phyloP scores from a whole-genome alignment of 2,797 vertebrate species.

The Gastrophryne carolinensis region DNA sequence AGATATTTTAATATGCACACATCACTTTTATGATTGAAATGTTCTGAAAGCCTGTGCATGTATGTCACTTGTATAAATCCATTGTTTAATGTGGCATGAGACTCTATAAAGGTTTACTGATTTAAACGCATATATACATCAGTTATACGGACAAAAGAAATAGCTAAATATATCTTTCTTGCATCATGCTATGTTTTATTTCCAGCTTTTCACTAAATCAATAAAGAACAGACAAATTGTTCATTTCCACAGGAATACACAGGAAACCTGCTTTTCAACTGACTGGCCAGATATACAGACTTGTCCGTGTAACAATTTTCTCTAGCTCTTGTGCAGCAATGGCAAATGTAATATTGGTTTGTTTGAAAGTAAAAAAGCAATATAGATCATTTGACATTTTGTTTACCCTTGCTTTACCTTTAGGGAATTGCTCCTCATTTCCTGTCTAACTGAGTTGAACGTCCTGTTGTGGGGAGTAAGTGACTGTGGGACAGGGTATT shows the following conservation, averaged over 20 bases:
- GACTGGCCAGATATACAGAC: not conserved
- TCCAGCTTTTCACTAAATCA: not conserved
- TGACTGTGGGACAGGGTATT: too few relatives aligned
- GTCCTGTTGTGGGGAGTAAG: too few relatives aligned
- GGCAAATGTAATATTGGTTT: too few relatives aligned
- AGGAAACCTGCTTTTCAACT: not conserved
- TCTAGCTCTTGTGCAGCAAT: not conserved
- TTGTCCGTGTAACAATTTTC: not conserved
- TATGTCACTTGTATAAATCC: not conserved
- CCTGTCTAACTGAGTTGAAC: too few relatives aligned
- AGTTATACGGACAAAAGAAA: not conserved
- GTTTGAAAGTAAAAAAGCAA: too few relatives aligned
- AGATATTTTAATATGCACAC: too few relatives aligned
- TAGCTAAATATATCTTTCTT: not conserved
- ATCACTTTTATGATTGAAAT: too few relatives aligned
- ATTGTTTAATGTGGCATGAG: not conserved
- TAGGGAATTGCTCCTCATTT: too few relatives aligned
- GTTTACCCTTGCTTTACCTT: too few relatives aligned
- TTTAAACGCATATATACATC: not conserved
- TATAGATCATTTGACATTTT: too few relatives aligned
- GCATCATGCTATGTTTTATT: not conserved
- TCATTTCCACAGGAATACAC: not conserved
- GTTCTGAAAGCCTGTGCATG: too few relatives aligned
- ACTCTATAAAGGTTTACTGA: not conserved
- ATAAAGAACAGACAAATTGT: not conserved